Percentiles rank a stretch among this genome's conserved stretches.
Conservation (phyloP, 30 jellyfish, hydroid and myxozoan species). For the Hydractinia echinata region DNA sequence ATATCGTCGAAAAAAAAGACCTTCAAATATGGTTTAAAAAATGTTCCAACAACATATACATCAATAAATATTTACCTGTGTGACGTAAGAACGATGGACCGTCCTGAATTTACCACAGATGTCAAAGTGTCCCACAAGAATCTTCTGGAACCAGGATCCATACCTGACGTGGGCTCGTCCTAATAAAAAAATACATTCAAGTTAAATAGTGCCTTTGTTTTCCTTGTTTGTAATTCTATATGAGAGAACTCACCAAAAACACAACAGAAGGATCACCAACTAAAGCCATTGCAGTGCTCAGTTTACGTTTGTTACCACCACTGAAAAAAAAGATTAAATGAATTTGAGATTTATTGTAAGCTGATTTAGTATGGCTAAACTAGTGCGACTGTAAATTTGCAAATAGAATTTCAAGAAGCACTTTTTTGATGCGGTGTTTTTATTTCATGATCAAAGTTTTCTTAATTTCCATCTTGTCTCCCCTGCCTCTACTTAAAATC, state of each 20-base stretch:
- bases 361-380: background rate
- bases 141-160: constrained; percentile 96
- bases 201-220: background rate
- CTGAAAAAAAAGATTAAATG: constrained; percentile 28
- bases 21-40: too few relatives aligned
- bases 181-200: constrained; percentile 1
- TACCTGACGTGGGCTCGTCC: constrained; percentile 99
- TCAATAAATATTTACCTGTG: constrained; percentile 62
- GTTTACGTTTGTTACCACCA: constrained; percentile 84
- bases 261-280: constrained; percentile 89
- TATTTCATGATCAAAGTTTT: too few relatives aligned
- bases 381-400: background rate
- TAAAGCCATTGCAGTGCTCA: constrained; percentile 80
- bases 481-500: too few relatives aligned
- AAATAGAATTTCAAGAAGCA: background rate
- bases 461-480: too few relatives aligned
- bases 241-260: constrained; percentile 44
- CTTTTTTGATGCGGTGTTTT: too few relatives aligned
- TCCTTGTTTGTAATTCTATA: background rate
- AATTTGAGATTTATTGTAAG: too few relatives aligned
- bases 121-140: constrained; percentile 87
- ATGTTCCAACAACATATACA: background rate
- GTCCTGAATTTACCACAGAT: constrained; percentile 41
- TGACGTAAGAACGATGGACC: constrained; percentile 90
- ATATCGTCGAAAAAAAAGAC: too few relatives aligned